A percentile compares a stretch with the other conserved stretches of the same genome.
These are phyloP conservation scores for Dasyprocta punctata DNA, from an alignment of 2,113 vertebrate species.

Conservation along the genomic window DNA sequence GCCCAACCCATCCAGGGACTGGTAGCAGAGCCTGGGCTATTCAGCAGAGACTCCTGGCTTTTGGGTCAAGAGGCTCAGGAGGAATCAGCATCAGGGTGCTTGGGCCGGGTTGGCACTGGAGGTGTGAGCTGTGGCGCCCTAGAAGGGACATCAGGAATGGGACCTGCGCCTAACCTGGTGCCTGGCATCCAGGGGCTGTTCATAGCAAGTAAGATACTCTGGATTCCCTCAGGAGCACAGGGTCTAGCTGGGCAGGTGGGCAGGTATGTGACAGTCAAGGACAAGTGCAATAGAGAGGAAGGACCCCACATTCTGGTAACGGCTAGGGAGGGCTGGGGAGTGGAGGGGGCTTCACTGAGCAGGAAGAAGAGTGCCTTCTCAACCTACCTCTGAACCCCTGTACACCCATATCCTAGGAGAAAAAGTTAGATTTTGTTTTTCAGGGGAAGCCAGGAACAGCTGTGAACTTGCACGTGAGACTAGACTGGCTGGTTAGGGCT, in stretches of 20 bases:
- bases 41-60: background rate
- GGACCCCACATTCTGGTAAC: background rate
- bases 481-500: background rate
- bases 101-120: background rate
- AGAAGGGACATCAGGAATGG: background rate
- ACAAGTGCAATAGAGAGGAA: background rate
- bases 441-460: no score
- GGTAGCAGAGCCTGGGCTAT: background rate
- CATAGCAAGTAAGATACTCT: background rate
- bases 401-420: background rate
- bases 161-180: background rate
- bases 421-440: background rate
- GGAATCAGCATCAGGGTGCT: background rate
- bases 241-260: background rate
- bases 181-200: background rate
- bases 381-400: background rate
- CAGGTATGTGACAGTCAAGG: background rate
- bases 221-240: background rate
- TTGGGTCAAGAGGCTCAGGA: background rate
- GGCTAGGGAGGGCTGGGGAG: background rate
- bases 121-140: background rate
- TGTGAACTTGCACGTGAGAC: background rate
- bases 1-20: background rate
- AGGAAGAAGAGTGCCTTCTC: background rate
- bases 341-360: background rate